Conservation (phyloP, 2,113 vertebrate genomes). For the Coptodon bakossiorum region DNA sequence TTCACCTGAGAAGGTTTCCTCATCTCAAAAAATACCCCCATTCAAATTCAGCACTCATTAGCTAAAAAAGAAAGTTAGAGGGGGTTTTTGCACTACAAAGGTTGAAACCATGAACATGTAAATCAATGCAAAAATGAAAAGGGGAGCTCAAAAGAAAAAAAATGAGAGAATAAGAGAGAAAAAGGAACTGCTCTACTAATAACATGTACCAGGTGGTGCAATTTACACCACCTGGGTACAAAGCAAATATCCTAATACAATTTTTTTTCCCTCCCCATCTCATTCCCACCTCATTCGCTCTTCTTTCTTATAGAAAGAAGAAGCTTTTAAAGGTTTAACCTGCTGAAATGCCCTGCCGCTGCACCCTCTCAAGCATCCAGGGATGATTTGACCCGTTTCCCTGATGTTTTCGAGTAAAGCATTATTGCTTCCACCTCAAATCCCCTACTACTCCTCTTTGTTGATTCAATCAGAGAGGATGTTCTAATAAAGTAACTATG, state of each 20-base stretch:
- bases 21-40: background rate
- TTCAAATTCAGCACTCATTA: conserved; percentile 54
- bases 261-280: background rate
- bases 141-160: background rate
- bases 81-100: conserved; percentile 67
- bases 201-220: conserved; percentile 39
- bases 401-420: background rate
- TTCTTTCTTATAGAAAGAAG: background rate
- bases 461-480: conserved; percentile 37
- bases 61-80: conserved; percentile 25
- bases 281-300: background rate
- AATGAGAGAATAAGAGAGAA: background rate
- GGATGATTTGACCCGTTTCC: conserved; percentile 24
- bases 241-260: background rate
- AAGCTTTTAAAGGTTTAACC: background rate
- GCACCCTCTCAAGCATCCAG: conserved; percentile 20
- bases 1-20: conserved; percentile 39
- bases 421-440: conserved; percentile 24
- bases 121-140: conserved; percentile 42
- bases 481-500: conserved; percentile 15
- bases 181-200: conserved; percentile 22
- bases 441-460: background rate
- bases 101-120: conserved; percentile 44
- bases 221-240: conserved; percentile 16
- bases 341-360: conserved; percentile 10